These are phyloP conservation scores for Netelia virgata DNA, from an alignment of 2,888 invertebrate genomes.

Conservation along the genomic window DNA sequence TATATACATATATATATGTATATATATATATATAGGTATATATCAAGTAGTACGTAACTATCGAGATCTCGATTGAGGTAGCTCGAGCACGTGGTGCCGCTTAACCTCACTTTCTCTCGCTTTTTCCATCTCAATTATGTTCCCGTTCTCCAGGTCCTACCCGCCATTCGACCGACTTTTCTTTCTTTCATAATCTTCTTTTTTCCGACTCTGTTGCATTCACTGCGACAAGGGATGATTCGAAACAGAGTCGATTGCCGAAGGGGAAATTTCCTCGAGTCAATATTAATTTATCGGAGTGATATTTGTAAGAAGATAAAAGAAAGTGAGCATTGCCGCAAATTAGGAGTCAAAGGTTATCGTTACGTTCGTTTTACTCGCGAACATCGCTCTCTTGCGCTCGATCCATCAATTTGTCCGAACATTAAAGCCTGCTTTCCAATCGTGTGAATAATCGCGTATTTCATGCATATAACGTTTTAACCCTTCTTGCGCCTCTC, in stretches of 20 bases:
- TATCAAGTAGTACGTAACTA: conserved; percentile 1
- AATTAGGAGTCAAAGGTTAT: too few species aligned
- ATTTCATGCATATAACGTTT: neutral
- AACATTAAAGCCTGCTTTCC: neutral
- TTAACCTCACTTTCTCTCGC: conserved; percentile 2
- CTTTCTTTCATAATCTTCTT: neutral
- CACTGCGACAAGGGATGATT: neutral
- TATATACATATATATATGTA: conserved; percentile 5
- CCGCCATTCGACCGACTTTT: neutral
- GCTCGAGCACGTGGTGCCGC: conserved; percentile 18
- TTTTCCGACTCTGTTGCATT: neutral
- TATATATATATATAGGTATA: conserved; percentile 15
- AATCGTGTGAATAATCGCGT: neutral
- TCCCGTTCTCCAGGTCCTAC: neutral
- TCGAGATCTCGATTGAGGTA: conserved; percentile 32
- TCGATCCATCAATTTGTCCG: neutral
- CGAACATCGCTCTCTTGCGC: neutral
- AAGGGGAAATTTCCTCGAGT: neutral
- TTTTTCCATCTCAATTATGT: conserved; percentile 31
- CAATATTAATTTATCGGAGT: neutral
- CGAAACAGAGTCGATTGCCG: neutral
- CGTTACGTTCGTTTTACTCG: neutral
- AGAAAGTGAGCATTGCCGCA: neutral
- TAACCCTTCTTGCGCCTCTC: neutral
- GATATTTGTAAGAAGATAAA: neutral